Conservation (phyloP, 2,888 invertebrate species). For the Oscheius myriophilus region DNA sequence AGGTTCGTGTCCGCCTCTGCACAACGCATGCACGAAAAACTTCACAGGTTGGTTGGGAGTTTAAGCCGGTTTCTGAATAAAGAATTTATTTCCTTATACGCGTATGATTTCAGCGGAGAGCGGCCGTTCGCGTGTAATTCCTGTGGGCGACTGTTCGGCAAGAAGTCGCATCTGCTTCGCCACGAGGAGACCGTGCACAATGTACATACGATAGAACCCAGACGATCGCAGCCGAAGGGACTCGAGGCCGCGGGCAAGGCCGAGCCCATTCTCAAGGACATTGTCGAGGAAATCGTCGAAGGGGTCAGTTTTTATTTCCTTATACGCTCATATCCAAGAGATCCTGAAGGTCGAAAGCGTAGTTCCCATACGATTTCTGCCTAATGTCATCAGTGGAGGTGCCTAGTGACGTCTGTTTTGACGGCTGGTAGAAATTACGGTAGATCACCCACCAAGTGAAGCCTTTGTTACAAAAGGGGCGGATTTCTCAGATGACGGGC, state of each 20-base stretch:
- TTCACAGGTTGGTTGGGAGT: constrained; percentile 43
- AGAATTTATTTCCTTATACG: too few species aligned
- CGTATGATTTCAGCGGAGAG: constrained; percentile 40
- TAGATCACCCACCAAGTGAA: too few species aligned
- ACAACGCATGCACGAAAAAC: constrained; percentile 52
- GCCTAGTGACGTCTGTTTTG: too few species aligned
- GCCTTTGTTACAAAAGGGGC: too few species aligned
- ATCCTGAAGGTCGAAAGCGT: too few species aligned
- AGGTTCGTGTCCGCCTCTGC: constrained; percentile 56
- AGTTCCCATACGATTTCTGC: too few species aligned
- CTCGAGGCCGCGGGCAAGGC: constrained; percentile 21
- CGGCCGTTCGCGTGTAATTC: constrained; percentile 40
- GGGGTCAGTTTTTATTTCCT: constrained; percentile 10
- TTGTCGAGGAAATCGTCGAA: constrained; percentile 24
- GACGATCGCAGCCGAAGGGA: constrained; percentile 3
- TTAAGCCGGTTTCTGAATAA: too few species aligned
- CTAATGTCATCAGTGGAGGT: too few species aligned
- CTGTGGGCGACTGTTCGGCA: constrained; percentile 45
- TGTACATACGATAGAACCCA: constrained; percentile 5
- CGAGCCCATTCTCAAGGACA: constrained; percentile 2
- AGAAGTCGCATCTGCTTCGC: constrained; percentile 46
- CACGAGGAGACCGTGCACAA: constrained; percentile 37
- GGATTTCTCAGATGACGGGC: too few species aligned
- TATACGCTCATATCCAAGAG: too few species aligned
- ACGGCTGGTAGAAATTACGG: too few species aligned